phyloP scores from a whole-genome alignment of 1,140 invertebrate species.

The Stegodyphus dumicola region DNA sequence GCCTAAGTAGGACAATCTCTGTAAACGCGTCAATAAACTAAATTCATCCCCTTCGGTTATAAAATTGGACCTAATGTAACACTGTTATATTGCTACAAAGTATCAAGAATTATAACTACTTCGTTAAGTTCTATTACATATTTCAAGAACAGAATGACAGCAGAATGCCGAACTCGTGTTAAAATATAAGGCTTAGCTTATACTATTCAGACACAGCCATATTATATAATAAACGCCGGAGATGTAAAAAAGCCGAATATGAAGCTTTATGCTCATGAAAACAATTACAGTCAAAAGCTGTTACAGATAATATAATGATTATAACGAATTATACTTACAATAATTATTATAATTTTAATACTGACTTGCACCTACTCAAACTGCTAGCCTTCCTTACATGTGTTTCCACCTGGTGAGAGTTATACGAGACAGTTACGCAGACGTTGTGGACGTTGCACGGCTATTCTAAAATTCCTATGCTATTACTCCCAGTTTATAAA shows the following conservation, averaged over 20 bases:
- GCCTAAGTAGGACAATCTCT: too few species aligned
- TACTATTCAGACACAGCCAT: constrained; percentile 21
- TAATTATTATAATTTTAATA: constrained; percentile 28
- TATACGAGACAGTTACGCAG: neutral
- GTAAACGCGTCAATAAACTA: too few species aligned
- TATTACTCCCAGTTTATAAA: too few species aligned
- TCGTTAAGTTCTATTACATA: too few species aligned
- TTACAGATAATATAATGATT: neutral
- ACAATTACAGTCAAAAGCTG: neutral
- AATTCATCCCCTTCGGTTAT: too few species aligned
- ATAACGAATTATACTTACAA: constrained; percentile 26
- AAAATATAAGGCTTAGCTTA: constrained; percentile 47
- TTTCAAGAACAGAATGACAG: too few species aligned
- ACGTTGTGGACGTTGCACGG: neutral
- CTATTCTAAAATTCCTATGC: neutral
- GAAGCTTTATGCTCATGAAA: neutral
- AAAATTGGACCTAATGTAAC: too few species aligned
- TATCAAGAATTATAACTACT: too few species aligned
- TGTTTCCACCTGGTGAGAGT: constrained; percentile 9
- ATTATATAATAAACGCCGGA: constrained; percentile 36
- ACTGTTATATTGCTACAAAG: too few species aligned
- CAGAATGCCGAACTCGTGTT: constrained; percentile 21
- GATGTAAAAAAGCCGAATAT: neutral
- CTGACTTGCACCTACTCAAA: neutral
- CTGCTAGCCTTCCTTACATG: neutral